phyloP scores from a whole-genome alignment of 1,140 invertebrate species.

The Drosophila littoralis region DNA sequence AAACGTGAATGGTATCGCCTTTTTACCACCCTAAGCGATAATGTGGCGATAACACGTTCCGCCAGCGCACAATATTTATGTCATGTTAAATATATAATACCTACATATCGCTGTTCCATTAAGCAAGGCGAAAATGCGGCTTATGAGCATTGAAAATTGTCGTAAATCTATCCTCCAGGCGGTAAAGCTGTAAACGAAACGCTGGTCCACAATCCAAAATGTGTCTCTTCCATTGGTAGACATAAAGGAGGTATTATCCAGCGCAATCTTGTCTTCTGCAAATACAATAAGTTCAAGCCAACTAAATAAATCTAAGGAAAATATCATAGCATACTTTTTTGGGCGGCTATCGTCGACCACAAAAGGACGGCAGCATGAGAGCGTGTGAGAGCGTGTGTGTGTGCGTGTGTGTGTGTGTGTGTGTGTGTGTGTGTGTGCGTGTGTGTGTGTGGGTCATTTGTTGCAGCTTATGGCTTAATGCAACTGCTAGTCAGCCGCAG shows the following conservation, averaged over 20 bases:
- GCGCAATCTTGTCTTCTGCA: neutral
- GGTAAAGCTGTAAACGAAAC: too few species aligned
- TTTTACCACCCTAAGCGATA: too few species aligned
- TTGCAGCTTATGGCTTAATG: constrained; percentile 71
- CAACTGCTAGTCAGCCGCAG: constrained; percentile 14
- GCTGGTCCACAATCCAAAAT: too few species aligned
- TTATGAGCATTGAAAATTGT: too few species aligned
- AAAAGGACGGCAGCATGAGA: constrained; percentile 37
- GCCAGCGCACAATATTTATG: too few species aligned
- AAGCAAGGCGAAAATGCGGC: too few species aligned
- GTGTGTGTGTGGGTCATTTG: constrained; percentile 53
- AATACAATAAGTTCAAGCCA: neutral
- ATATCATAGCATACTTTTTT: constrained; percentile 55
- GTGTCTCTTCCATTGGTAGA: too few species aligned
- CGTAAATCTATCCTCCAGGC: neutral
- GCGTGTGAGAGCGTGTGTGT: constrained; percentile 34
- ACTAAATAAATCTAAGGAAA: neutral
- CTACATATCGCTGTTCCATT: too few species aligned
- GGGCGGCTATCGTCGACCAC: constrained; percentile 51
- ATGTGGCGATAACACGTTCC: too few species aligned
- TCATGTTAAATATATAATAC: too few species aligned
- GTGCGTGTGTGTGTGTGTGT: constrained; percentile 36
- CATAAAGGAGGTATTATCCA: neutral
- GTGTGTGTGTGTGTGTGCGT: constrained; percentile 43
- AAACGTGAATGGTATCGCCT: too few species aligned